Percentiles rank a stretch among this genome's conserved stretches.
Conservation (phyloP, 1,140 invertebrate genomes). For the Leptestheria dahalacensis region DNA sequence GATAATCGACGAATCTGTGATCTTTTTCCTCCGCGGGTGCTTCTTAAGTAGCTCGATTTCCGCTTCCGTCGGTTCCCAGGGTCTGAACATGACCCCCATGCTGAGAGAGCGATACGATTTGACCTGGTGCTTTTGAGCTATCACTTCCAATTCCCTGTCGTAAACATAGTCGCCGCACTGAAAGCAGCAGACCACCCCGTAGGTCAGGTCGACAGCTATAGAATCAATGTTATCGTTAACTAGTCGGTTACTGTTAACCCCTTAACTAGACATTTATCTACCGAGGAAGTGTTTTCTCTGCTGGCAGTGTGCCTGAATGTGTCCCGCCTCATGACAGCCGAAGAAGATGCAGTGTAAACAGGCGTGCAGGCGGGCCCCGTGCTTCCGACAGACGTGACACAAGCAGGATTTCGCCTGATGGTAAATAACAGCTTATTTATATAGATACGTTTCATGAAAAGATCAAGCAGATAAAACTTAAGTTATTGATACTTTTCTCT, state of each 20-base stretch:
- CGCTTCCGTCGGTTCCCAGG: constrained; percentile 61
- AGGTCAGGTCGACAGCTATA: constrained; percentile 62
- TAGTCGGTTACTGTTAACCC: not conserved
- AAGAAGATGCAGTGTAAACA: constrained; percentile 85
- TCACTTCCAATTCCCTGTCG: constrained; percentile 46
- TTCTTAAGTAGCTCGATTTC: constrained; percentile 52
- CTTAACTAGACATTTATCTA: constrained; percentile 23
- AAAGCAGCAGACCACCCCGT: constrained; percentile 81
- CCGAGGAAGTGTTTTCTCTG: constrained; percentile 62
- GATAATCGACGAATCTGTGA: constrained; percentile 67
- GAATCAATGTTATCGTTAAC: constrained; percentile 13
- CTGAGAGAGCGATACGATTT: constrained; percentile 41
- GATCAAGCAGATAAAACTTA: constrained; percentile 13
- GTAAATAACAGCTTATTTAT: not conserved
- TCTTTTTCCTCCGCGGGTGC: constrained; percentile 56
- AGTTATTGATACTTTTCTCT: constrained; percentile 44
- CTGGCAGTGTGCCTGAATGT: constrained; percentile 72
- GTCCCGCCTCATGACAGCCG: constrained; percentile 61
- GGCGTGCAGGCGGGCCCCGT: constrained; percentile 61
- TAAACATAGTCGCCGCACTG: constrained; percentile 85
- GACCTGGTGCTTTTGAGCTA: constrained; percentile 44
- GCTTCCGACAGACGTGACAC: constrained; percentile 58
- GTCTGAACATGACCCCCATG: constrained; percentile 49
- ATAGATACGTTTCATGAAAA: not conserved
- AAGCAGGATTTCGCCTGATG: constrained; percentile 51